Evolutionary conservation across 2,113 vertebrate species (phyloP).

Genomic region (Pao palembangensis): DNA sequence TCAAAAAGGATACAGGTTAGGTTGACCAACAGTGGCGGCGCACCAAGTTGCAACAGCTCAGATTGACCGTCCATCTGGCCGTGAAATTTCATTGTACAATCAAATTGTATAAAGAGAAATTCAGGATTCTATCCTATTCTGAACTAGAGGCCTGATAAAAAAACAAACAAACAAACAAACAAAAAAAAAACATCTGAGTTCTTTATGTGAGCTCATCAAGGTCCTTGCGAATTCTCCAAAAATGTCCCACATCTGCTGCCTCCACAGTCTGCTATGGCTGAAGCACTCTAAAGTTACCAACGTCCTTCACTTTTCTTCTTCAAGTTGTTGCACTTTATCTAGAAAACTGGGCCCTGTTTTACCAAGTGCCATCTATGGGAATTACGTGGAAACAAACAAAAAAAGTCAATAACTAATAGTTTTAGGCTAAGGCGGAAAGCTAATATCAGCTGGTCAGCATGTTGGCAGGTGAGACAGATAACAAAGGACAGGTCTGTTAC

Average conservation of each 20-base stretch:
- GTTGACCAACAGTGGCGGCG: no score
- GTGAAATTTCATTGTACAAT: no score
- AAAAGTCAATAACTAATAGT: constrained; percentile 63
- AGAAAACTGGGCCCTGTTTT: constrained; percentile 34
- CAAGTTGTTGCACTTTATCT: constrained; percentile 22
- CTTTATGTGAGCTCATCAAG: constrained; percentile 41
- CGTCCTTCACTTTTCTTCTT: neutral
- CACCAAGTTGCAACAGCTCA: no score
- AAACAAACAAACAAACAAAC: no score
- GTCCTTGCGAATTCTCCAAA: constrained; percentile 50
- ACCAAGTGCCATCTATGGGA: constrained; percentile 36
- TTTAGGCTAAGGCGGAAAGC: constrained; percentile 46
- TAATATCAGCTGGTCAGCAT: constrained; percentile 40
- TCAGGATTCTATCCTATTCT: no score
- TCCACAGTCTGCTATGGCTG: neutral
- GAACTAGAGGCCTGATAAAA: no score
- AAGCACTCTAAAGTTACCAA: constrained; percentile 18
- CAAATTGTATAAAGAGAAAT: constrained; percentile 33
- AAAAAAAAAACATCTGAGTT: constrained; percentile 36
- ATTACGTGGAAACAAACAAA: constrained; percentile 51
- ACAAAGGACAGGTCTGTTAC: constrained; percentile 37
- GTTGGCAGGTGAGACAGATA: constrained; percentile 39
- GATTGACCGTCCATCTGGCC: no score
- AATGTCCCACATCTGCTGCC: constrained; percentile 7
- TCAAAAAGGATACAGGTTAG: no score